These are phyloP conservation scores for Setipinna tenuifilis DNA, from an alignment of 2,797 vertebrate species.

Conservation along the genomic window DNA sequence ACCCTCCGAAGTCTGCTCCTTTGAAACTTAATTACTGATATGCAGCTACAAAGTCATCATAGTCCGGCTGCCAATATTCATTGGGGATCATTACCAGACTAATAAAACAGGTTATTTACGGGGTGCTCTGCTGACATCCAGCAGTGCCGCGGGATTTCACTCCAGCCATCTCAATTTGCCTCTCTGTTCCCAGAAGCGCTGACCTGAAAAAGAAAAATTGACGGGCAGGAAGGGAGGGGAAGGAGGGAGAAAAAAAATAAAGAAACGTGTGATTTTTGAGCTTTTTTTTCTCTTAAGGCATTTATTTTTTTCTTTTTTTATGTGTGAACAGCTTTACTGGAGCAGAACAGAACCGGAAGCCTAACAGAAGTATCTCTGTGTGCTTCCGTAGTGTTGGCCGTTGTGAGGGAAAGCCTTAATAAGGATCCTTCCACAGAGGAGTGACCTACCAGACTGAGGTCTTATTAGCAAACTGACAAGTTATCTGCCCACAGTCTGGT, in stretches of 20 bases:
- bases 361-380: background rate
- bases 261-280: constrained; percentile 64
- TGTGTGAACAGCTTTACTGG: background rate
- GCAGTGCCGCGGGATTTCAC: constrained; percentile 66
- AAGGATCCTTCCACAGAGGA: background rate
- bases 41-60: constrained; percentile 84
- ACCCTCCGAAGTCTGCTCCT: constrained; percentile 75
- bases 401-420: background rate
- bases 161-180: constrained; percentile 75
- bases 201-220: constrained; percentile 77
- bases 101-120: constrained; percentile 82
- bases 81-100: constrained; percentile 79
- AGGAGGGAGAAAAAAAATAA: too few species aligned
- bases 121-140: constrained; percentile 72
- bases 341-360: background rate
- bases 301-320: constrained; percentile 7
- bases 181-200: constrained; percentile 72
- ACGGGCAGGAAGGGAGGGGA: constrained; percentile 64
- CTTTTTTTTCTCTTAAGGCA: constrained; percentile 14
- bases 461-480: background rate
- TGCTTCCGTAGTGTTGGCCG: background rate
- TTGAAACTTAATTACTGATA: constrained; percentile 86
- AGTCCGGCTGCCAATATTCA: constrained; percentile 80
- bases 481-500: background rate
- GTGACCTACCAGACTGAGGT: background rate